These are phyloP conservation scores for Enteromius thamalakanensis DNA, from an alignment of 2,797 vertebrate species.

Conservation along the genomic window DNA sequence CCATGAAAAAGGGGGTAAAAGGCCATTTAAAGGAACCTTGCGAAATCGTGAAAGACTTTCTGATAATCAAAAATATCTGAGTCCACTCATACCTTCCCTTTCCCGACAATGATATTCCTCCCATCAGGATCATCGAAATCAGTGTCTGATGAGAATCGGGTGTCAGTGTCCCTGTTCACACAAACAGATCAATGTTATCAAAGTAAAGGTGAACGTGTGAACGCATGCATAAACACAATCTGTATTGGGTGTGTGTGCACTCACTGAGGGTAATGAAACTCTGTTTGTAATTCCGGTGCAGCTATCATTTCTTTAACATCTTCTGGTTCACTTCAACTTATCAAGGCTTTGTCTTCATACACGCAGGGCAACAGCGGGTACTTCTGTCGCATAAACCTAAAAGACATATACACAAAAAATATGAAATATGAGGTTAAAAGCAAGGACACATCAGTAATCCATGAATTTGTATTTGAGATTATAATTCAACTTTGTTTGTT, in stretches of 20 bases:
- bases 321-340: conserved; percentile 85
- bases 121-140: conserved; percentile 94
- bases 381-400: conserved; percentile 68
- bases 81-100: conserved; percentile 82
- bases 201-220: neutral
- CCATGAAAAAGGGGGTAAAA: conserved; percentile 6
- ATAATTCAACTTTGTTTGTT: neutral
- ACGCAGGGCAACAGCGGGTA: conserved; percentile 58
- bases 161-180: conserved; percentile 89
- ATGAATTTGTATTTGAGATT: neutral
- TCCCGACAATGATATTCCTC: conserved; percentile 86
- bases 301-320: conserved; percentile 82
- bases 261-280: conserved; percentile 77
- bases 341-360: conserved; percentile 85
- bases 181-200: conserved; percentile 24
- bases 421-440: neutral
- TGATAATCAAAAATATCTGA: conserved; percentile 11
- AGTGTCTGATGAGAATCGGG: conserved; percentile 95
- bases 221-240: neutral
- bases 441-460: neutral
- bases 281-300: conserved; percentile 76
- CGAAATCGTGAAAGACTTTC: neutral
- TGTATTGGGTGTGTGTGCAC: conserved; percentile 66
- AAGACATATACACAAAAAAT: neutral
- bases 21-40: neutral